These are phyloP conservation scores for Otis tarda DNA, from an alignment of 2,113 vertebrate species.

Conservation along the genomic window DNA sequence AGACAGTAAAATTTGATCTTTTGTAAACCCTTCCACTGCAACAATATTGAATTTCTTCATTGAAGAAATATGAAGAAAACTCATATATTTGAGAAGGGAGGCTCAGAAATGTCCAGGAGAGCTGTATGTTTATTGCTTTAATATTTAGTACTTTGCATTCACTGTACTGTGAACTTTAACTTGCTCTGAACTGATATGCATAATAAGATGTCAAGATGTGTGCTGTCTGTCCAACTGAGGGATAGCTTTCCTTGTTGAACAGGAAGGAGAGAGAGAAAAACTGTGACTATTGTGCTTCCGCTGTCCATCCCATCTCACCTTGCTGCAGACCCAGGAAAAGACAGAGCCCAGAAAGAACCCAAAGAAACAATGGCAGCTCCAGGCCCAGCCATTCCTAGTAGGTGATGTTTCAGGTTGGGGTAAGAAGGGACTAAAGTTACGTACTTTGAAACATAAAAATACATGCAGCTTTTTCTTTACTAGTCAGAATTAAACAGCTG, in stretches of 20 bases:
- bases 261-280: constrained; percentile 75
- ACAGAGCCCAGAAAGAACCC: constrained; percentile 46
- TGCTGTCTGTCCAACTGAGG: constrained; percentile 66
- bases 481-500: background rate
- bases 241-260: constrained; percentile 78
- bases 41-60: background rate
- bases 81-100: background rate
- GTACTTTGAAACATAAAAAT: background rate
- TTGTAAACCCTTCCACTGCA: background rate
- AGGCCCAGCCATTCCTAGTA: constrained; percentile 69
- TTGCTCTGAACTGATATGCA: background rate
- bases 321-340: constrained; percentile 56
- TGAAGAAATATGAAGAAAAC: background rate
- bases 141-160: background rate
- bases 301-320: constrained; percentile 59
- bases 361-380: constrained; percentile 65
- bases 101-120: background rate
- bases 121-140: background rate
- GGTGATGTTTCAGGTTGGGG: constrained; percentile 70
- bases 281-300: constrained; percentile 55
- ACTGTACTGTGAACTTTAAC: background rate
- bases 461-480: background rate
- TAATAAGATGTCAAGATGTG: constrained; percentile 50
- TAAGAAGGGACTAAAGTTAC: constrained; percentile 20
- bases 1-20: background rate